These are phyloP conservation scores for Cepphus grylle DNA, from an alignment of 2,113 vertebrate genomes.

Conservation along the genomic window DNA sequence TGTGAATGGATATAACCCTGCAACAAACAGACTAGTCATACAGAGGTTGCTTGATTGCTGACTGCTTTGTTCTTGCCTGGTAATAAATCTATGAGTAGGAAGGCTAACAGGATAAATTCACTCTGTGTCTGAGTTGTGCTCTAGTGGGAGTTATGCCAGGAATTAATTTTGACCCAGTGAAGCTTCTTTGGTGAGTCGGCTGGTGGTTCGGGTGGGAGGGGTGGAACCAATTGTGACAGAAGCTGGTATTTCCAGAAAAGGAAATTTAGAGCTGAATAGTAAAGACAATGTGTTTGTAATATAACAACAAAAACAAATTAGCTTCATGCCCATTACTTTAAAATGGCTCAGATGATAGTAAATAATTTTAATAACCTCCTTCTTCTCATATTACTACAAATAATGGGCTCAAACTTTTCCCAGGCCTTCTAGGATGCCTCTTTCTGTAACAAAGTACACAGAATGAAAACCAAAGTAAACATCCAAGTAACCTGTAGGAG, in stretches of 20 bases:
- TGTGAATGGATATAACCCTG: neutral
- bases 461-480: neutral
- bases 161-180: neutral
- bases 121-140: neutral
- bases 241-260: conserved; percentile 56
- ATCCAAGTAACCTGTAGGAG: conserved; percentile 10
- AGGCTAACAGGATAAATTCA: neutral
- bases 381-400: conserved; percentile 31
- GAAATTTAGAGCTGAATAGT: conserved; percentile 30
- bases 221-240: conserved; percentile 45
- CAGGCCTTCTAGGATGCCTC: conserved; percentile 34
- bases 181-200: neutral
- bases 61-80: neutral
- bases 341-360: conserved; percentile 14
- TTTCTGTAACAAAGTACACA: neutral
- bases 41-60: neutral
- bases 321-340: neutral
- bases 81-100: neutral
- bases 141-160: neutral
- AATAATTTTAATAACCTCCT: conserved; percentile 16
- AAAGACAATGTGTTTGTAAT: conserved; percentile 44
- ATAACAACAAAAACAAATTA: conserved; percentile 16
- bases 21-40: neutral
- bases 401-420: conserved; percentile 29
- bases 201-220: neutral